phyloP scores from a whole-genome alignment of 2,797 vertebrate species.

The Macrochelys suwanniensis region DNA sequence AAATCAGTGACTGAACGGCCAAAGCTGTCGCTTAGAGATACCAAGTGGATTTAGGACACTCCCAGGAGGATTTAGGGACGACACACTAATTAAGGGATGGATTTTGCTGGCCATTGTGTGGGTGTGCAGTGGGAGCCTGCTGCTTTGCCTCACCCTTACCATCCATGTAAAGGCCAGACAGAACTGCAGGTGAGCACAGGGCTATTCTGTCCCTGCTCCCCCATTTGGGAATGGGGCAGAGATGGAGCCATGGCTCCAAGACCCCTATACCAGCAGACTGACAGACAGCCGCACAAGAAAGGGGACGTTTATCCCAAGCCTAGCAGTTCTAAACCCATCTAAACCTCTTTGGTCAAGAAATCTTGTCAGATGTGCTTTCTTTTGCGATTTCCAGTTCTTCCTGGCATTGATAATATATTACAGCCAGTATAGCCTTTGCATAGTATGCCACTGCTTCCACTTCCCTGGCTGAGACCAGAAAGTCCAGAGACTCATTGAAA shows the following conservation, averaged over 20 bases:
- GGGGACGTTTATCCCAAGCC: not conserved
- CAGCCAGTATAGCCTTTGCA: not conserved
- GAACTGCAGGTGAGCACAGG: not conserved
- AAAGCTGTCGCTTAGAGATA: constrained; percentile 17
- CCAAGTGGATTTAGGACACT: constrained; percentile 47
- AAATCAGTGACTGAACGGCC: not conserved
- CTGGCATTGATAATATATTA: not conserved
- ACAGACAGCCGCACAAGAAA: not conserved
- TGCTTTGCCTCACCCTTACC: not conserved
- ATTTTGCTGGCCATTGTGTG: not conserved
- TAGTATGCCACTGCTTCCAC: constrained; percentile 1
- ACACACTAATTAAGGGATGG: constrained; percentile 53
- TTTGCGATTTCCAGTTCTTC: not conserved
- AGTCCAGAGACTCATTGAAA: not conserved
- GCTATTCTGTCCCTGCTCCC: constrained; percentile 2
- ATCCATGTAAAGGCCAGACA: not conserved
- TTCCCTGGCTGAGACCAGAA: constrained; percentile 19
- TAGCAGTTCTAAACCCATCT: not conserved
- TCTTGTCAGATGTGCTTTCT: not conserved
- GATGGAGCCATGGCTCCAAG: not conserved
- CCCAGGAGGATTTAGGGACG: constrained; percentile 32
- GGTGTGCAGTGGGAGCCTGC: not conserved
- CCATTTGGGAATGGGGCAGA: not conserved
- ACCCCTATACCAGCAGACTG: not conserved
- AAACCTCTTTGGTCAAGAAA: not conserved